Conservation (phyloP, 1,140 invertebrate genomes). For the Ceratoteleas bidentatus region DNA sequence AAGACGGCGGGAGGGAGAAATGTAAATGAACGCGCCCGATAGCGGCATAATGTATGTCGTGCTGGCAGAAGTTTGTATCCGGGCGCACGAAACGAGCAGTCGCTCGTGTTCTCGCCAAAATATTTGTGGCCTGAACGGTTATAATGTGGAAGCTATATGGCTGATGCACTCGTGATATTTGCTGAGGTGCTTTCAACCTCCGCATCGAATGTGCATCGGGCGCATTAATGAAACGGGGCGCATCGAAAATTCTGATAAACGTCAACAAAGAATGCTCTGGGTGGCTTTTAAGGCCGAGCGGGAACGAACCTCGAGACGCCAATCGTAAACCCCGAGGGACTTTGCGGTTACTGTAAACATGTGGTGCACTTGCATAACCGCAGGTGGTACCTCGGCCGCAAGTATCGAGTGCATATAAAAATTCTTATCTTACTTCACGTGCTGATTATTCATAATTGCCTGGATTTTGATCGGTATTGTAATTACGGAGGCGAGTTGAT, state of each 20-base stretch:
- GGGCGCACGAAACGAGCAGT: constrained; percentile 45
- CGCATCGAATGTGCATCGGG: constrained; percentile 47
- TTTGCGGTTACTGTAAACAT: constrained; percentile 46
- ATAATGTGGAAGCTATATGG: constrained; percentile 63
- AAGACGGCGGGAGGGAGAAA: constrained; percentile 5
- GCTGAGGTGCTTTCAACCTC: constrained; percentile 57
- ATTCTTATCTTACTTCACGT: constrained; percentile 38
- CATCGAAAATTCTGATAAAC: constrained; percentile 66
- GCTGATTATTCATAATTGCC: constrained; percentile 45
- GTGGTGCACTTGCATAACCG: constrained; percentile 51
- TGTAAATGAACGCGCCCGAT: constrained; percentile 52
- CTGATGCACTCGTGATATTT: constrained; percentile 54
- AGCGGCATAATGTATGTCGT: constrained; percentile 53
- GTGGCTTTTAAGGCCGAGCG: constrained; percentile 27
- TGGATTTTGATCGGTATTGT: constrained; percentile 16
- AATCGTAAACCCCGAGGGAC: constrained; percentile 49
- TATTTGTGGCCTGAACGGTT: constrained; percentile 49
- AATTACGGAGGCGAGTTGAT: constrained; percentile 22
- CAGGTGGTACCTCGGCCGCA: constrained; percentile 44
- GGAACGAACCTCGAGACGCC: constrained; percentile 29
- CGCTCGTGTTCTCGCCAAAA: constrained; percentile 51
- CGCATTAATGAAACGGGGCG: constrained; percentile 64
- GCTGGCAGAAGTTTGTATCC: constrained; percentile 55
- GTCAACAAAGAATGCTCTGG: constrained; percentile 51
- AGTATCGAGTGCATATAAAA: constrained; percentile 36